Percentiles rank a stretch among this genome's conserved stretches.
phyloP scores from a whole-genome alignment of 2,797 vertebrate species.

The Rhabdophis nuchalis region DNA sequence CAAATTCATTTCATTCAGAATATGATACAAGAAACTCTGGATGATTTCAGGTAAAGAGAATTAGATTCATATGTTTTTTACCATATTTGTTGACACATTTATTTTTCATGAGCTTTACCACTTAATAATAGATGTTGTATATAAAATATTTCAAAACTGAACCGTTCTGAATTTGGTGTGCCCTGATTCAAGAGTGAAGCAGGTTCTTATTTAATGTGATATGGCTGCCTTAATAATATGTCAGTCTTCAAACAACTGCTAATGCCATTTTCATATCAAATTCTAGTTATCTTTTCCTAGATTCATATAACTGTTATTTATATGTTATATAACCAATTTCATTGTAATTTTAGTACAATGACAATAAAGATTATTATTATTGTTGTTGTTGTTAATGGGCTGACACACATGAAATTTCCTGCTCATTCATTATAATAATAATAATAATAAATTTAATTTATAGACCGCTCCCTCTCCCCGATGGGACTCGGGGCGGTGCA shows the following conservation, averaged over 20 bases:
- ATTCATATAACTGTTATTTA: neutral
- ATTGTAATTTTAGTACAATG: too few species aligned
- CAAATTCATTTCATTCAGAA: conserved; percentile 94
- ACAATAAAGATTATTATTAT: too few species aligned
- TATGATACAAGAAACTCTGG: conserved; percentile 95
- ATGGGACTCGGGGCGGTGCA: too few species aligned
- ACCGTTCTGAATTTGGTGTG: neutral
- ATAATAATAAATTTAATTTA: too few species aligned
- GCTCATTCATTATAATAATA: neutral
- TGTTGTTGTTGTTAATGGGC: too few species aligned
- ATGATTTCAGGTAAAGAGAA: conserved; percentile 86
- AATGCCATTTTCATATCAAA: neutral
- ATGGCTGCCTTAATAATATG: neutral
- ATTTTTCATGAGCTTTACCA: neutral
- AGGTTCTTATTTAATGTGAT: neutral
- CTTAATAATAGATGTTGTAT: neutral
- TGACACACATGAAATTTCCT: neutral
- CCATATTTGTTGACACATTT: conserved; percentile 20
- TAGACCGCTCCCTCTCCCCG: too few species aligned
- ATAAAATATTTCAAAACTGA: neutral
- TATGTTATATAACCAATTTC: too few species aligned
- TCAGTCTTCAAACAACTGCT: neutral
- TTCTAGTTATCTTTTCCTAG: neutral
- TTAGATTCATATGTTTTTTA: neutral
- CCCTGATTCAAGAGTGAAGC: neutral